These are phyloP conservation scores for Pomatostomus ruficeps DNA, from an alignment of 2,113 vertebrate genomes.

Conservation along the genomic window DNA sequence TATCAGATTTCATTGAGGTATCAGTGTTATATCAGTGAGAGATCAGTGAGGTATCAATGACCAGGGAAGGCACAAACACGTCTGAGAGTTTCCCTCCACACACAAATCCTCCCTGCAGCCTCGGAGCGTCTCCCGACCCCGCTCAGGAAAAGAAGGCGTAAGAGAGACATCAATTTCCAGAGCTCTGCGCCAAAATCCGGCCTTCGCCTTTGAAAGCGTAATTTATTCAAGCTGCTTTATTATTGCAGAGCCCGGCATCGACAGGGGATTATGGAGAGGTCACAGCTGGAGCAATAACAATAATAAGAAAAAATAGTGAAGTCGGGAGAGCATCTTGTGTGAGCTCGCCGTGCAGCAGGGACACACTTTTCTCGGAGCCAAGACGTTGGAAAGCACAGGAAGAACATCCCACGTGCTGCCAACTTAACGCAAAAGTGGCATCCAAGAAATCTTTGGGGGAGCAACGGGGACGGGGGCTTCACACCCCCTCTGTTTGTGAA, in stretches of 20 bases:
- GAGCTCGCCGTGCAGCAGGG: not conserved
- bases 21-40: too few species aligned
- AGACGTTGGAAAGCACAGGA: not conserved
- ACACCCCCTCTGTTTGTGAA: slow-evolving; percentile 56
- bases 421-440: not conserved
- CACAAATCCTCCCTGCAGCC: not conserved
- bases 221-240: slow-evolving; percentile 71
- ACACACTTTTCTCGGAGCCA: not conserved
- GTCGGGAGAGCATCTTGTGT: not conserved
- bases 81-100: not conserved
- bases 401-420: not conserved
- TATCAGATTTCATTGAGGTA: not conserved
- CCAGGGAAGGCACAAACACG: not conserved
- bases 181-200: slow-evolving; percentile 54
- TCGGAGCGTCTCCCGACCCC: rapidly evolving
- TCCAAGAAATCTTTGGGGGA: not conserved
- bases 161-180: slow-evolving; percentile 63
- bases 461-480: not conserved
- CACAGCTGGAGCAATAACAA: slow-evolving; percentile 46
- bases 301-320: slow-evolving; percentile 46
- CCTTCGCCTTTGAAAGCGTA: slow-evolving; percentile 66
- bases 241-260: slow-evolving; percentile 26
- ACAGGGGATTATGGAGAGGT: slow-evolving; percentile 57
- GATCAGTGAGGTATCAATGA: not conserved
- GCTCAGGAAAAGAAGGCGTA: slow-evolving; percentile 14